Conservation (phyloP, 2,888 invertebrate species). For the Drosophila algonquin region DNA sequence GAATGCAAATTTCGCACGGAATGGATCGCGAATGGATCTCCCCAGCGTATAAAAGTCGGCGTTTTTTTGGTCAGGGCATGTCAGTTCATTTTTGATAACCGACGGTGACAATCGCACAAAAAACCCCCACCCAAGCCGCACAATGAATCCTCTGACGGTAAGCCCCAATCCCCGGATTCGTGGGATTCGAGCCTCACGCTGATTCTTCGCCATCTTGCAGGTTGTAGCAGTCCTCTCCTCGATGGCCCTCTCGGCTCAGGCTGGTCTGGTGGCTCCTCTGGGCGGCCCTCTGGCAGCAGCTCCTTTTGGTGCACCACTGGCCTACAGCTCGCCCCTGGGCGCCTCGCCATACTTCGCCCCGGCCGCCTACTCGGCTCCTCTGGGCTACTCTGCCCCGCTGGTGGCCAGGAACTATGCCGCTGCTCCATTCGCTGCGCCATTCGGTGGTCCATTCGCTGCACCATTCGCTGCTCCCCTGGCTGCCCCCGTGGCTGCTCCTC, state of each 20-base stretch:
- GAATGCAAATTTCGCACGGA: constrained; percentile 71
- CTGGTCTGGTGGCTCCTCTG: constrained; percentile 72
- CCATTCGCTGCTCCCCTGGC: constrained; percentile 42
- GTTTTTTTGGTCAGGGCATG: constrained; percentile 78
- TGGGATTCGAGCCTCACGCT: background rate
- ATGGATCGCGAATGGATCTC: constrained; percentile 34
- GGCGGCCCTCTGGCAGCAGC: constrained; percentile 66
- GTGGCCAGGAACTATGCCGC: constrained; percentile 51
- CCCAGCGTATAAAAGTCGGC: constrained; percentile 81
- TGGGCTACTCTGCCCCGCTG: constrained; percentile 51
- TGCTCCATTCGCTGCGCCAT: constrained; percentile 47
- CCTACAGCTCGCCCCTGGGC: constrained; percentile 46
- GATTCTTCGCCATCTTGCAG: constrained; percentile 53
- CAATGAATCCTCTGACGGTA: constrained; percentile 84
- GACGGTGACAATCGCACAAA: constrained; percentile 82
- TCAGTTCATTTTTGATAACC: constrained; percentile 84
- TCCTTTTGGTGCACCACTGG: constrained; percentile 31
- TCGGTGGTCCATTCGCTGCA: constrained; percentile 42
- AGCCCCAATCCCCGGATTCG: constrained; percentile 32
- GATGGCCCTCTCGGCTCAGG: constrained; percentile 82
- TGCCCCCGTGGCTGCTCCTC: constrained; percentile 40
- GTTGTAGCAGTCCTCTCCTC: constrained; percentile 83
- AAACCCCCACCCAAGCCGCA: constrained; percentile 76
- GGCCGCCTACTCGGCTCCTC: constrained; percentile 53
- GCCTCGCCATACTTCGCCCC: constrained; percentile 57